phyloP scores from a whole-genome alignment of 2,113 vertebrate species.

The Nanorana parkeri region DNA sequence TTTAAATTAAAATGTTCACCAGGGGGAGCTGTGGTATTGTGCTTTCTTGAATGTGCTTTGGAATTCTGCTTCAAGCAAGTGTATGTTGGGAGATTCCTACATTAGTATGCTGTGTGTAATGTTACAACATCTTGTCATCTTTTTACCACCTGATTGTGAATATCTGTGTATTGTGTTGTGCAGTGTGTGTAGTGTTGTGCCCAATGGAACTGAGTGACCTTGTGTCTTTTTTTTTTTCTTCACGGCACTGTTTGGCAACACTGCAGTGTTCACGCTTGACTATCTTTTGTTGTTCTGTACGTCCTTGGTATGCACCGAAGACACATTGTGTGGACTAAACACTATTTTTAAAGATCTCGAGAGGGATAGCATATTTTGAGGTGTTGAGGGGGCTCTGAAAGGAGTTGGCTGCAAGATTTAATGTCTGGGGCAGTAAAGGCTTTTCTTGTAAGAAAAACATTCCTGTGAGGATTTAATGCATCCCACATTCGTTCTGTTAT shows the following conservation, averaged over 20 bases:
- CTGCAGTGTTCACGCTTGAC: constrained; percentile 33
- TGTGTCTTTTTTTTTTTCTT: constrained; percentile 29
- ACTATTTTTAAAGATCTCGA: not conserved
- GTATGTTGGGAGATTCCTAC: constrained; percentile 3
- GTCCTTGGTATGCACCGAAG: constrained; percentile 43
- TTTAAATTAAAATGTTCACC: not conserved
- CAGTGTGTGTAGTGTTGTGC: constrained; percentile 6
- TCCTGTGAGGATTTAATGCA: constrained; percentile 33
- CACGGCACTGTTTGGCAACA: constrained; percentile 17
- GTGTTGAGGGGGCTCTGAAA: not conserved
- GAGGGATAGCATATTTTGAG: constrained; percentile 6
- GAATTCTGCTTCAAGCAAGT: not conserved
- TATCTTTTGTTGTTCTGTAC: constrained; percentile 23
- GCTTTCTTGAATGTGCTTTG: not conserved
- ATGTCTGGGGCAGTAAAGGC: not conserved
- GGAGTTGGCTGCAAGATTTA: not conserved
- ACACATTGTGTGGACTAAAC: constrained; percentile 17
- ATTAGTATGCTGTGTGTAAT: constrained; percentile 32
- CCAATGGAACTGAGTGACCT: constrained; percentile 33
- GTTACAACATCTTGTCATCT: constrained; percentile 28
- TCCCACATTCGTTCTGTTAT: constrained; percentile 24
- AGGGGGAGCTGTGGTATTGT: constrained; percentile 43
- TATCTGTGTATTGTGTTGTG: constrained; percentile 28
- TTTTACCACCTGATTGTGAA: constrained; percentile 3
- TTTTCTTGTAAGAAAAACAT: constrained; percentile 26